Evolutionary conservation across 2,113 vertebrate species (phyloP).

Genomic region (Suncus etruscus): DNA sequence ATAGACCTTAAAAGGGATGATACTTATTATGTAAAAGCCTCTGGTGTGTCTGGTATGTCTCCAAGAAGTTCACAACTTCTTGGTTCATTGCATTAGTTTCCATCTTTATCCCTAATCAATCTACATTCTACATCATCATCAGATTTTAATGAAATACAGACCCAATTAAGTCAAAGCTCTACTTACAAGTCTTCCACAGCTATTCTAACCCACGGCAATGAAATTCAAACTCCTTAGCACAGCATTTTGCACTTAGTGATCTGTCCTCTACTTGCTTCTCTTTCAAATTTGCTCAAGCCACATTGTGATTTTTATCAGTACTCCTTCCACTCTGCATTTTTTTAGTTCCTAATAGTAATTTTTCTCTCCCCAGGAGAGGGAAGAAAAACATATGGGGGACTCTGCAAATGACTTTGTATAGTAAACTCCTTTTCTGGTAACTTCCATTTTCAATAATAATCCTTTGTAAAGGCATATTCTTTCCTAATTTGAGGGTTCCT

Average conservation of each 20-base stretch:
- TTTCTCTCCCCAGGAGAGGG: background rate
- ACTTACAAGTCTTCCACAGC: background rate
- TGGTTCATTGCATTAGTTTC: background rate
- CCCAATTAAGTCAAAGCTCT: background rate
- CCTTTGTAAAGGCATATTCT: background rate
- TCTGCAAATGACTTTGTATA: background rate
- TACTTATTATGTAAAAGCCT: background rate
- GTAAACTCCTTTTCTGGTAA: background rate
- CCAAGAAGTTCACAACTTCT: background rate
- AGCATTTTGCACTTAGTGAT: background rate
- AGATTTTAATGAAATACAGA: conserved; percentile 32
- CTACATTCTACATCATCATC: background rate
- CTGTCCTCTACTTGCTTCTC: background rate
- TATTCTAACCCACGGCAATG: background rate
- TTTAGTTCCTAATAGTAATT: background rate
- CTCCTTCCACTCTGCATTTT: background rate
- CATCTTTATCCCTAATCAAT: background rate
- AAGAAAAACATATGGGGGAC: background rate
- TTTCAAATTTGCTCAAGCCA: background rate
- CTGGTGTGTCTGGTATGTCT: background rate
- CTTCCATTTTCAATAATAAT: background rate
- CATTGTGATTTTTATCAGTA: background rate
- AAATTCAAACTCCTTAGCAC: background rate
- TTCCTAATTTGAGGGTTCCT: background rate
- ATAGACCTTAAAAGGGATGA: background rate